Base-by-base conservation (phyloP, 1,140 invertebrate genomes). In the Drosophila navojoa region DNA sequence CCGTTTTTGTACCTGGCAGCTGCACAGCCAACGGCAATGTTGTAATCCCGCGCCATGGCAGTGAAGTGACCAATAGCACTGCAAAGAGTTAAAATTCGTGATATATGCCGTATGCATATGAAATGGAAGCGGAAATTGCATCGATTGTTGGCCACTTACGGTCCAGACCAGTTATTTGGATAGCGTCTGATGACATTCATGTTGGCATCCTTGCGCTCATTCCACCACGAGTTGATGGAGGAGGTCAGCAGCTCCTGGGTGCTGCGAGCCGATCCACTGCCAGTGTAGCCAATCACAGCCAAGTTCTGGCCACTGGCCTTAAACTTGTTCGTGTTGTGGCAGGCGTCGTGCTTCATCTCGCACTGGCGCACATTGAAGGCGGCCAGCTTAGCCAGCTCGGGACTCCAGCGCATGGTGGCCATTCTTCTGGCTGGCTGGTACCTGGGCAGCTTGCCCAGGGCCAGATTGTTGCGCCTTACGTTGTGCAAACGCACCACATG, bases 351-450 rank as follows among this genome's bases (percentile, higher is more conserved):
- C 40, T 72, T 38, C 72, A 82, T 77, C 54, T 32, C 0, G 27
- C 89, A 90, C 35, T 78, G 74, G 10, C 42, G 66, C 11, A 78
- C 84, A 75, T 90, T 90, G 0, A 81, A 42, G 1, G 44, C 64
- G 1, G 89, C 81, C 42, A 90, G 1, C 2, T 1, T 7, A 13
- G 85, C 79, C 53, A 90, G 25, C 59, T 81, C 67, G 6, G 62
- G 44, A 52, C 79, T 68, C 89, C 89, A 90, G 32, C 61, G 68
- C 35, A 73, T 90, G 9, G 82, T 87, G 44, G 80, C 80, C 86
- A 90, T 90, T 15, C 80, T 58, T 2, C 45, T 68, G 6, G 82
- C 80, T 0, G 71, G 16, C 5, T 27, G 19, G 19, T 22, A 70
- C 0, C 49, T 63, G 9, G 68, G 0, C 22, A 77, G n/a, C 0